phyloP scores from a whole-genome alignment of 2,797 vertebrate genomes.

The Zalophus californianus region DNA sequence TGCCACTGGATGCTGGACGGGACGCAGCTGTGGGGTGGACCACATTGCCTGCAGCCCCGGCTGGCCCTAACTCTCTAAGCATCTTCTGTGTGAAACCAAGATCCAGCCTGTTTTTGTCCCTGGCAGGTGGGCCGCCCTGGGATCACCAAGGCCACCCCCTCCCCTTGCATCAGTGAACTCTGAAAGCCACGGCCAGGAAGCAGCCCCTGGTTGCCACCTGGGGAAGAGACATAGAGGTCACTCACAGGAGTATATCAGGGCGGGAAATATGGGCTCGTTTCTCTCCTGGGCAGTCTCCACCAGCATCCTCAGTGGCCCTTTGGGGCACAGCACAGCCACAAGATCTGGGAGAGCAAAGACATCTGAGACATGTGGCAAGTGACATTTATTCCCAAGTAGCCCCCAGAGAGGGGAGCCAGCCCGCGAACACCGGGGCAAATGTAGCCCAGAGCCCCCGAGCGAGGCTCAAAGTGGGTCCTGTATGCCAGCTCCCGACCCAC shows the following conservation, averaged over 20 bases:
- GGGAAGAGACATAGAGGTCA: constrained; percentile 53
- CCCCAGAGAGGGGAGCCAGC: not conserved
- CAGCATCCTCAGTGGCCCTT: constrained; percentile 96
- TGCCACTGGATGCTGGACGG: not conserved
- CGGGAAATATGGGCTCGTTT: constrained; percentile 98
- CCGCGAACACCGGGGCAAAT: accelerated
- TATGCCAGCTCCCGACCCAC: accelerated
- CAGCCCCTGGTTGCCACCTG: accelerated
- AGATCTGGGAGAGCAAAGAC: constrained; percentile 90
- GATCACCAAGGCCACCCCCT: not conserved
- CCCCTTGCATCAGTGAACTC: not conserved
- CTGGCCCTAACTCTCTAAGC: not conserved
- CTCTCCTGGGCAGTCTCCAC: constrained; percentile 98
- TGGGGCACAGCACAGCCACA: constrained; percentile 95
- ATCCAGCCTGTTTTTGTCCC: not conserved
- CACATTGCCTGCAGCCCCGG: accelerated
- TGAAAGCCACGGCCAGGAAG: not conserved
- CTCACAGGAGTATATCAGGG: constrained; percentile 98
- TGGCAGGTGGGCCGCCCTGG: not conserved
- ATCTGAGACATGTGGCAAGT: not conserved
- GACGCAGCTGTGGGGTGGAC: not conserved
- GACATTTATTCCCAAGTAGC: not conserved
- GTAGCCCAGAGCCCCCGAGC: not conserved
- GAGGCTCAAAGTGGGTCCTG: accelerated
- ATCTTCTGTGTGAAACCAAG: not conserved